Evolutionary conservation across 2,888 invertebrate genomes (phyloP), one percentile per base, ranked within the genome.

Genomic region (Lymantria dispar): DNA sequence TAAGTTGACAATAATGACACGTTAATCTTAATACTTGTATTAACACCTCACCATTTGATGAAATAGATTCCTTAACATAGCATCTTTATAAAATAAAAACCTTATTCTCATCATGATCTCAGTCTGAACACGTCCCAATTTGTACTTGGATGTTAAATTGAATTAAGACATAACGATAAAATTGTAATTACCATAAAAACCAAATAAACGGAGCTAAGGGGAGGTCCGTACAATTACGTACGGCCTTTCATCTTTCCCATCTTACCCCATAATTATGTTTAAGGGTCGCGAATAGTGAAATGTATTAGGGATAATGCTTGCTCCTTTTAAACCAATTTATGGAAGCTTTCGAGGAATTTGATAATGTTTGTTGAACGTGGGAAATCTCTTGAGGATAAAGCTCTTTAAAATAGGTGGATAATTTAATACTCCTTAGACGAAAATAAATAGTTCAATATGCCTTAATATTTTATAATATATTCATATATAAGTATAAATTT

Each of bases 131-230:
- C 62, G 62, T 48, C 43, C 40, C 38, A 59, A 54, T 55, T 47
- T 45, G 46, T 44, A 61, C 40, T 58, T 53, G 52, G 30, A 70
- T 69, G 70, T 75, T 66, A 77, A 84, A 84, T 84, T 85, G 82
- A 87, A 87, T 87, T 85, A 85, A 82, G 76, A 78, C 74, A 76
- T 72, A 82, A 68, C 69, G 69, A 84, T 85, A 85, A 87, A 86
- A 83, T 72, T 72, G 80, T 81, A 82, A 88, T 88, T 86, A 87
- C 77, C 85, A 85, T 87, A 87, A 87, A 87, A 86, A 87, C 80
- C 74, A 82, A 56, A 67, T 63, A 61, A 67, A 63, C 59, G 67
- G 43, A 36, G 37, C 47, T 47, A 41, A 54, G 62, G 63, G 72
- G 70, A 64, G 68, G 65, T 62, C 65, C 55, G 55, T 55, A 60